These are phyloP conservation scores for Forpus xanthops DNA, from an alignment of 2,797 vertebrate genomes.

Conservation along the genomic window DNA sequence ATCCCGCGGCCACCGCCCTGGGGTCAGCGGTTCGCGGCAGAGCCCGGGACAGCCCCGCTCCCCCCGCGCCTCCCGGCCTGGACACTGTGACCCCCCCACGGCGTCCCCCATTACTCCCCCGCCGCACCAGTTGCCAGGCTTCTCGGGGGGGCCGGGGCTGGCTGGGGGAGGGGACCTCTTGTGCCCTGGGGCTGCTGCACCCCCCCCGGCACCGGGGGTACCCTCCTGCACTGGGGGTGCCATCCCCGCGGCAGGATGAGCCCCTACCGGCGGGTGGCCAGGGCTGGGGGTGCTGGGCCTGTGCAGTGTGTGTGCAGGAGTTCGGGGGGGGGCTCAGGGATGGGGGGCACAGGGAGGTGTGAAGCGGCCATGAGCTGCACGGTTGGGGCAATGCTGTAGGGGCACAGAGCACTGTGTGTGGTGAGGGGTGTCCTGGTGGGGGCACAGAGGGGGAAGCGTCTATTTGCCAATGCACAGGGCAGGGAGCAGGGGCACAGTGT, in stretches of 20 bases:
- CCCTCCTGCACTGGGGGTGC: background rate
- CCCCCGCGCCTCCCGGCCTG: background rate
- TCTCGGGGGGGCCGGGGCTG: background rate
- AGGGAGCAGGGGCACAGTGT: fast-evolving
- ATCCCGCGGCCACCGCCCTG: too few relatives aligned
- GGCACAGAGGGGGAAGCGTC: background rate
- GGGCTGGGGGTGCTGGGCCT: background rate
- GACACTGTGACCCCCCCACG: background rate
- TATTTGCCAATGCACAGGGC: background rate
- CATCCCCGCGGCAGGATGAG: background rate
- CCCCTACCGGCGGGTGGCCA: too few relatives aligned
- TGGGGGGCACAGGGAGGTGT: background rate
- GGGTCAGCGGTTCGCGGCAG: background rate
- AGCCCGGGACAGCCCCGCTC: background rate
- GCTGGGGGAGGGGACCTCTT: too few relatives aligned
- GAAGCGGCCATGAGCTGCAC: background rate
- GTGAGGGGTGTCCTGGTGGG: background rate
- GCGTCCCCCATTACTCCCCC: too few relatives aligned
- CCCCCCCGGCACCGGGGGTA: background rate
- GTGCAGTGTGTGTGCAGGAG: background rate
- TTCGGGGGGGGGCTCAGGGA: background rate
- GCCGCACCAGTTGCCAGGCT: background rate
- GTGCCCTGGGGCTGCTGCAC: background rate
- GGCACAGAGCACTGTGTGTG: background rate
- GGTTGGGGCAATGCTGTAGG: background rate